phyloP scores from a whole-genome alignment of 2,113 vertebrate genomes.

The Phrynosoma blainvillii region DNA sequence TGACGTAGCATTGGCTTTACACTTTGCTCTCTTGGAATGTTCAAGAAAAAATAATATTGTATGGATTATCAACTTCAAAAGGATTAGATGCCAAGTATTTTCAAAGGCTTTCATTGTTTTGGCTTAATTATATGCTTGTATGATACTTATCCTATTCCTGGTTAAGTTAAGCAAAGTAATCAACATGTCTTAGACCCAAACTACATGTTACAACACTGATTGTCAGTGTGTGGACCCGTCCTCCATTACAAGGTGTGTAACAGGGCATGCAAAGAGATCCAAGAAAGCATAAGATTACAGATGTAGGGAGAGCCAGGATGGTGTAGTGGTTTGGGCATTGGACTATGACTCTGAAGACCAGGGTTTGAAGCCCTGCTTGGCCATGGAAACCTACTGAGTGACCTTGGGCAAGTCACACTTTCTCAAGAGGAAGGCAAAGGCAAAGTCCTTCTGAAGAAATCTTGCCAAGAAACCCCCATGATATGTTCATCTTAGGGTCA shows the following conservation, averaged over 20 bases:
- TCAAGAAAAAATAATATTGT: constrained; percentile 19
- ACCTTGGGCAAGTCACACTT: no score
- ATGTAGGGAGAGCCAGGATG: no score
- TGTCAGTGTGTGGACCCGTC: not conserved
- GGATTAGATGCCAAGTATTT: constrained; percentile 39
- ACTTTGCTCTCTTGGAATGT: not conserved
- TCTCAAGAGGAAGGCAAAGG: no score
- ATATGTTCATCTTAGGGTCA: no score
- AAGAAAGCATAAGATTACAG: not conserved
- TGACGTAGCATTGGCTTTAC: constrained; percentile 23
- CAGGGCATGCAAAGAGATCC: not conserved
- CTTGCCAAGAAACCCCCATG: not conserved
- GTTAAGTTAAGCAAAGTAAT: not conserved
- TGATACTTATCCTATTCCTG: not conserved
- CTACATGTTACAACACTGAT: not conserved
- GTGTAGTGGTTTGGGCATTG: no score
- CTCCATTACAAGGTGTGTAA: not conserved
- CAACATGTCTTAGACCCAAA: not conserved
- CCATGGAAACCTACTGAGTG: no score
- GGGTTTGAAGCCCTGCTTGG: no score
- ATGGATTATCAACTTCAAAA: not conserved
- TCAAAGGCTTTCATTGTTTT: not conserved
- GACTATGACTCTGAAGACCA: no score
- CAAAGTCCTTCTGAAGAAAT: not conserved
- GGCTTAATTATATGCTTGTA: constrained; percentile 36